phyloP scores from a whole-genome alignment of 2,888 invertebrate genomes.

The Ceraclea dissimilis region DNA sequence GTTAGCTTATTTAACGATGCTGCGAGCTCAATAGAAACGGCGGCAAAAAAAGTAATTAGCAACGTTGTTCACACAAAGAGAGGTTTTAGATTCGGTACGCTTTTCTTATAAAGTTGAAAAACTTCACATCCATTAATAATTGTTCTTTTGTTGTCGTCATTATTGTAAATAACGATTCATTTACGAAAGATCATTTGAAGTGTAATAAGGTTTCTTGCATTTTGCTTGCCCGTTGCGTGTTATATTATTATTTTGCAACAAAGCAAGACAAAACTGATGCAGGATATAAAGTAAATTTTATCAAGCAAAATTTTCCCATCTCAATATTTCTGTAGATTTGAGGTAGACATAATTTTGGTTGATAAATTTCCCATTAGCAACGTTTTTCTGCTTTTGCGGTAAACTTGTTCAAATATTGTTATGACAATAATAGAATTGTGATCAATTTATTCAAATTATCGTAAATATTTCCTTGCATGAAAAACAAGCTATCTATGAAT shows the following conservation, averaged over 20 bases:
- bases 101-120: conserved; percentile 35
- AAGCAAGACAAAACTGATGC: too few species aligned
- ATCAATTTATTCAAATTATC: too few species aligned
- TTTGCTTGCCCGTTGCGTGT: conserved; percentile 1
- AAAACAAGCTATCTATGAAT: too few species aligned
- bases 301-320: too few species aligned
- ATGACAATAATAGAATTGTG: too few species aligned
- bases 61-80: conserved; percentile 32
- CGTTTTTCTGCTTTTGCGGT: too few species aligned
- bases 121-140: background rate
- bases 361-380: too few species aligned
- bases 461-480: too few species aligned
- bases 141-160: background rate
- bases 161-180: background rate
- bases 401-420: too few species aligned
- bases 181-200: background rate
- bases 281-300: too few species aligned
- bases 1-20: conserved; percentile 45
- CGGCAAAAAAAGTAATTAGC: conserved; percentile 22
- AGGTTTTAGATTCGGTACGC: conserved; percentile 40
- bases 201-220: background rate
- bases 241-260: conserved; percentile 5
- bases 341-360: too few species aligned
- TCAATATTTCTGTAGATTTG: too few species aligned
- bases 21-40: conserved; percentile 38